Percentiles rank a stretch among this genome's conserved stretches.
Conservation (phyloP, 2,113 vertebrate genomes). For the Eudyptes chrysolophus region DNA sequence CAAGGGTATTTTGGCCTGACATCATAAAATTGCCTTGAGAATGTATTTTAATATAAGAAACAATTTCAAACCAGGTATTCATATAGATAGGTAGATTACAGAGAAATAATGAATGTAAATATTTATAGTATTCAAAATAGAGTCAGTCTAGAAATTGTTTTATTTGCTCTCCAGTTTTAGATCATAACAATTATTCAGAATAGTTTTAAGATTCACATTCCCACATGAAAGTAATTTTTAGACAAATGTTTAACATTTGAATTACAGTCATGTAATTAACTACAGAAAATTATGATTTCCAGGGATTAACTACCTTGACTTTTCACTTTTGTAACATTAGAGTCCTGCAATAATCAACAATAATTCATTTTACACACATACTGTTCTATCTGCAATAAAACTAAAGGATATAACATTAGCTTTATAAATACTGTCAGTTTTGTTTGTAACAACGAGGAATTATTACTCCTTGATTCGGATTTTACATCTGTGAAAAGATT, state of each 20-base stretch:
- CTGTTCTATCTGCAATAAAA: background rate
- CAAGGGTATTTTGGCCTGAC: background rate
- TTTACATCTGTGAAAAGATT: background rate
- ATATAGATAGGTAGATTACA: background rate
- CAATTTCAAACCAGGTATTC: background rate
- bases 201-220: background rate
- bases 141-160: background rate
- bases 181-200: background rate
- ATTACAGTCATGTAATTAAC: background rate
- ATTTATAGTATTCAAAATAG: background rate
- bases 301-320: background rate
- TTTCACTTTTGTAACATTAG: background rate
- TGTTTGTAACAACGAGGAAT: background rate
- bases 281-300: background rate
- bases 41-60: background rate
- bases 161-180: background rate
- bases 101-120: background rate
- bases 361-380: background rate
- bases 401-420: background rate
- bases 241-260: background rate
- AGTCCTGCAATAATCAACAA: background rate
- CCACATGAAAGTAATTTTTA: background rate
- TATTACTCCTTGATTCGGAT: background rate
- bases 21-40: background rate
- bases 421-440: background rate